A percentile compares a stretch with the other conserved stretches of the same genome.
phyloP scores from a whole-genome alignment of 2,113 vertebrate genomes.

The Carassius gibelio region DNA sequence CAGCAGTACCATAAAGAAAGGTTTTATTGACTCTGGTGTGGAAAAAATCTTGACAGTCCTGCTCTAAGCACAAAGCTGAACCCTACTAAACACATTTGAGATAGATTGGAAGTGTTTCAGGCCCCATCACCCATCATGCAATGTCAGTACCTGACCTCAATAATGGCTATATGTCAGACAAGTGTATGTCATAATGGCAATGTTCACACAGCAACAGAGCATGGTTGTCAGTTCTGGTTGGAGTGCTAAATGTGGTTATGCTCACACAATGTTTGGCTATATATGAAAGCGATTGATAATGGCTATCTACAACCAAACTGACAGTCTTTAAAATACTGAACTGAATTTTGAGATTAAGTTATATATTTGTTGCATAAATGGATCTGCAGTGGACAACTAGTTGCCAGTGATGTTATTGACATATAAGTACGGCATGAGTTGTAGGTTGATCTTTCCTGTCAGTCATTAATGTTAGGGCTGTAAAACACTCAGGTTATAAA shows the following conservation, averaged over 20 bases:
- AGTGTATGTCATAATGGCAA: background rate
- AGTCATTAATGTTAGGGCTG: background rate
- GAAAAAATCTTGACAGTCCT: background rate
- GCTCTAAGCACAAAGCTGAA: background rate
- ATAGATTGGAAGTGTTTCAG: background rate
- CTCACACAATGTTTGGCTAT: background rate
- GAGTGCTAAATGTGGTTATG: background rate
- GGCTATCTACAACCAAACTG: background rate
- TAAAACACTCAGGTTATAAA: background rate
- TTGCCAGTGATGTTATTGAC: background rate
- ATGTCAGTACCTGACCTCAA: background rate
- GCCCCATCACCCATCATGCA: background rate
- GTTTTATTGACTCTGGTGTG: background rate
- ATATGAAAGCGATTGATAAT: background rate
- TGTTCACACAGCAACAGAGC: background rate
- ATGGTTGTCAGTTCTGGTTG: background rate
- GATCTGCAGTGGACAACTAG: background rate
- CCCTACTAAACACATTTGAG: background rate
- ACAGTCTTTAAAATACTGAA: background rate
- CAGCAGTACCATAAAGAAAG: background rate
- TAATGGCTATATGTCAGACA: background rate
- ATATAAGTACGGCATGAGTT: background rate
- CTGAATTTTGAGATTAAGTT: background rate
- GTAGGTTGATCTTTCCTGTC: background rate
- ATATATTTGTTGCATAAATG: background rate